Evolutionary conservation across 2,888 invertebrate species (phyloP).

Genomic region (Cynaeus angustus): DNA sequence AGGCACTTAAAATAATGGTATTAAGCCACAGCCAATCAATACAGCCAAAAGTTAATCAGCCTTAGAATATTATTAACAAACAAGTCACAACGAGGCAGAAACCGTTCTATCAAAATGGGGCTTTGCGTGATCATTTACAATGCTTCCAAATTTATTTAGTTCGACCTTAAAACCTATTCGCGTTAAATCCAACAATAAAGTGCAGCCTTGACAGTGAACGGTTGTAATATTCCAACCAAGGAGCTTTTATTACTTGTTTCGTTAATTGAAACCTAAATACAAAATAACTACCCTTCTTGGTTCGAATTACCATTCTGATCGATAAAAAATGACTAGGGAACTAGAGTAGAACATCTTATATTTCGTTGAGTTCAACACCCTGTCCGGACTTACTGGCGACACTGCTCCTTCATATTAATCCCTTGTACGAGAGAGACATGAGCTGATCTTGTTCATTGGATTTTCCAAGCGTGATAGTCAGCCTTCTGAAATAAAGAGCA

Average conservation of each 20-base stretch:
- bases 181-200: conserved; percentile 16
- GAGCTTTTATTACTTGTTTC: too few species aligned
- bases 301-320: conserved; percentile 4
- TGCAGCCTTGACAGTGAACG: conserved; percentile 7
- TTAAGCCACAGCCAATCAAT: conserved; percentile 36
- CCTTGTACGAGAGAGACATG: conserved; percentile 12
- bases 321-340: conserved; percentile 22
- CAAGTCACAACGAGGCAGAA: background rate
- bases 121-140: conserved; percentile 21
- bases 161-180: conserved; percentile 28
- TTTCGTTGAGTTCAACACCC: conserved; percentile 24
- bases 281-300: conserved; percentile 2
- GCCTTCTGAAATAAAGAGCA: conserved; percentile 4
- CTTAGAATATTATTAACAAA: conserved; percentile 1
- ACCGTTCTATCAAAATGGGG: background rate
- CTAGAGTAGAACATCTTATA: conserved; percentile 8
- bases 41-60: conserved; percentile 28
- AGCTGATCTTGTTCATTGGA: conserved; percentile 17
- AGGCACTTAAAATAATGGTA: conserved; percentile 40
- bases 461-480: conserved; percentile 9
- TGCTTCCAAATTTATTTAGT: background rate
- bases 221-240: too few species aligned
- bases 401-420: conserved; percentile 8
- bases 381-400: conserved; percentile 25
- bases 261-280: too few species aligned